Base-by-base conservation (phyloP, 64 coral and sea anemone genomes). In the Trachythela sp. region DNA sequence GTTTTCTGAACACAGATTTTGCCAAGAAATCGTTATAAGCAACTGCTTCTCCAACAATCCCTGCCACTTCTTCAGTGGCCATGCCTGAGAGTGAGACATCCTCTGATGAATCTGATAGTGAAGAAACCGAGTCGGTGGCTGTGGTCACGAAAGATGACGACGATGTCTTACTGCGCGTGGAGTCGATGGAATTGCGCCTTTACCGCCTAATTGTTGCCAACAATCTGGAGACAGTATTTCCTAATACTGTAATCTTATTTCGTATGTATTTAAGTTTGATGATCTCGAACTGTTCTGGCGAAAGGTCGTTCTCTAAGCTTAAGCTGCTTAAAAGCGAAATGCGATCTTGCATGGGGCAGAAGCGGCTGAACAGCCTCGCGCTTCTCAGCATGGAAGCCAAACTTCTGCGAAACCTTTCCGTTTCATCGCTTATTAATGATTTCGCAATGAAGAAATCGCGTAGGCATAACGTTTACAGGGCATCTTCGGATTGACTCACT, bases 161-260 rank as follows among this genome's bases (percentile, higher is more conserved):
- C 64, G 24, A 70, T 70, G 30, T 70, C 30, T 70, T 70, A 70
- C 20, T n/a, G 5, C 5, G 30, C 64, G 64, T 70, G 18, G 64
- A 70, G 24, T 70, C 64, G 64, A 70, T 70, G 8, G 64, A 8
- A 32, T 70, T 70, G 64, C 30, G 71, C 31, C 32, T 77, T 77
- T 77, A 77, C 71, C 32, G 71, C n/a, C n/a, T 77, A 77, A 77
- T 77, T 77, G 71, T 77, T 77, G 71, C 71, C 71, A 77, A 77
- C 17, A 77, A 77, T 77, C 71, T 77, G 71, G 71, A 77, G 71
- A 77, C 71, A 77, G 7, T 35, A 38, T 77, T 77, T 36, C 71
- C 71, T 35, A 77, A 77, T 77, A 77, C 71, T 77, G 30, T 77
- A 35, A 77, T 77, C 36, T 9, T 77, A 77, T 26, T 77, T 77